Conservation (phyloP, 2,797 vertebrate species). For the Varecia variegata region DNA sequence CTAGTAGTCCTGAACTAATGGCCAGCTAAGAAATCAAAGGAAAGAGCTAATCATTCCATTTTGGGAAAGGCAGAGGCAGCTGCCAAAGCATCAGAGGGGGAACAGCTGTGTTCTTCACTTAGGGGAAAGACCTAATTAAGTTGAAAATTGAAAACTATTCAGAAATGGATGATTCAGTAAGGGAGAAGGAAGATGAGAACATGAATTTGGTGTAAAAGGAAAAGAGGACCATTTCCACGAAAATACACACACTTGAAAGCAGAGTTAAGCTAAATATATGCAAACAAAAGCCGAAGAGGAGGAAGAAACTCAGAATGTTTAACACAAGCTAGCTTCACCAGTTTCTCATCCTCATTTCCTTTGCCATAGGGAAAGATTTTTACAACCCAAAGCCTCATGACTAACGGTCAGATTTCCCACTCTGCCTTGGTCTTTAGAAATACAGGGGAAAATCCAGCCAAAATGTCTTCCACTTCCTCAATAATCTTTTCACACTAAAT, state of each 20-base stretch:
- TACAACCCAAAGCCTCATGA: not conserved
- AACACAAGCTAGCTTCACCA: conserved; percentile 20
- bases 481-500: not conserved
- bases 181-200: conserved; percentile 53
- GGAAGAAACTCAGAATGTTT: conserved; percentile 43
- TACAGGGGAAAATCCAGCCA: conserved; percentile 34
- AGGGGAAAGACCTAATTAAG: conserved; percentile 78
- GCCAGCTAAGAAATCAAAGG: conserved; percentile 74
- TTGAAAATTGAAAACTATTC: conserved; percentile 78
- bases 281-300: conserved; percentile 48
- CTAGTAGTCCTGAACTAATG: conserved; percentile 70
- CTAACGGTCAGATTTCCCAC: conserved; percentile 35
- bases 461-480: not conserved
- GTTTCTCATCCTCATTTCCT: not conserved
- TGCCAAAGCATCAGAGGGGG: conserved; percentile 72
- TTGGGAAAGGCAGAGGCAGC: conserved; percentile 61
- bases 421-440: conserved; percentile 34
- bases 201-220: conserved; percentile 49
- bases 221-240: conserved; percentile 51
- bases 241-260: conserved; percentile 51
- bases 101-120: conserved; percentile 78
- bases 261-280: conserved; percentile 54
- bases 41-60: conserved; percentile 67
- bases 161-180: conserved; percentile 77
- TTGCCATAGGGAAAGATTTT: conserved; percentile 31